phyloP scores from a whole-genome alignment of 2,113 vertebrate genomes.

The Lophochroa leadbeateri region DNA sequence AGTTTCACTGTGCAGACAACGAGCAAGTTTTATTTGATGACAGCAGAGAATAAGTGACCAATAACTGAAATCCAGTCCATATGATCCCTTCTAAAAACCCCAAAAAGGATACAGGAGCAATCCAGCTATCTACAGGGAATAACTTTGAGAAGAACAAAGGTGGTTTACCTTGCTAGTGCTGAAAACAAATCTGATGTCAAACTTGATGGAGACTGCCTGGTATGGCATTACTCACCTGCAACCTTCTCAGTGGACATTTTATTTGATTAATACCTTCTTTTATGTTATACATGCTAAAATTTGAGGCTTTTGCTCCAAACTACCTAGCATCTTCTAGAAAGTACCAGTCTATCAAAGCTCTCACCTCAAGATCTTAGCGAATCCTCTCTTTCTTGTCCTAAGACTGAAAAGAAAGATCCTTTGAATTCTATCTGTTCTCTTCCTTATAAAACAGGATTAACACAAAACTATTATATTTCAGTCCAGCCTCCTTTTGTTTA shows the following conservation, averaged over 20 bases:
- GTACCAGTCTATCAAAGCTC: neutral
- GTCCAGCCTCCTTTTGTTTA: neutral
- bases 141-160: neutral
- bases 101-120: rapidly evolving
- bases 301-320: neutral
- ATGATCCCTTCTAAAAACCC: neutral
- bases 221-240: neutral
- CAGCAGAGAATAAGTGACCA: neutral
- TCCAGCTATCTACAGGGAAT: neutral
- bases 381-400: neutral
- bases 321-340: neutral
- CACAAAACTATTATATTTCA: neutral
- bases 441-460: neutral
- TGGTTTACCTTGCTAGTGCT: neutral
- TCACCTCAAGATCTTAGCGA: neutral
- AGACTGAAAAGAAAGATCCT: neutral
- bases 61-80: neutral
- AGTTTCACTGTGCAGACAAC: neutral
- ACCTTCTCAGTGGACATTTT: neutral
- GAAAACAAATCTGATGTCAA: neutral
- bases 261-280: neutral
- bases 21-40: neutral
- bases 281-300: neutral
- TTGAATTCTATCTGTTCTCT: neutral
- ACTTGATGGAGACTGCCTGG: neutral